Evolutionary conservation across 1,140 invertebrate species (phyloP), one percentile per base, ranked within the genome.

Genomic region (Caligus rogercresseyi): DNA sequence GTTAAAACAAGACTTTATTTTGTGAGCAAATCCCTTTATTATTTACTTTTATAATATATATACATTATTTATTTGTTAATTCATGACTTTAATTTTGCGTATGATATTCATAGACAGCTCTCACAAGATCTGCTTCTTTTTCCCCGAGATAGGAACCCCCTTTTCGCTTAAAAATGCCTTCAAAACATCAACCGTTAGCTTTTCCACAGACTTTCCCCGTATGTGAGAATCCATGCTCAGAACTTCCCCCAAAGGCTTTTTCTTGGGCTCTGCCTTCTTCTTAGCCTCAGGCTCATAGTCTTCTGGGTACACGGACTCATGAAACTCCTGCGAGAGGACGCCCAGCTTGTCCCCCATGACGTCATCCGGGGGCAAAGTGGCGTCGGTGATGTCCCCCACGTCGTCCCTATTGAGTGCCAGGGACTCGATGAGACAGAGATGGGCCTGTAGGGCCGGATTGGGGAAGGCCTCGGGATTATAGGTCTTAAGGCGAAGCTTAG

Each of bases 121-220:
- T 11, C 7, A 63, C 61, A 7, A 63, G 25, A 24, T 63, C 52
- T 1, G 61, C 61, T 25, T 63, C 57, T 23, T 63, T 51, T 56
- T 60, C 15, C 31, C 18, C 1, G 52, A 25, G 14, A 63, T 51
- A 15, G 19, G 4, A 20, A 63, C 52, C 16, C 54, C 61, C 7
- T 25, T 24, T 24, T 19, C 21, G 25, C 18, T 56, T 20, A 63
- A 25, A 20, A 18, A 63, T 2, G n/a, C 24, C 52, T 63, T 63
- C 25, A 63, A 25, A 16, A 57, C 61, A 21, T 63, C 52, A 2
- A 63, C 61, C 2, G 52, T 63, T 14, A 63, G 61, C 25, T 63
- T 63, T 14, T 54, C 21, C 3, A 63, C 61, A n/a, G 18, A 57
- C 16, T 53, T 53, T n/a, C 18, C n/a, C 2, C 20, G 15, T 21